These are phyloP conservation scores for Pseudomyrmex pallidus DNA, from an alignment of 1,140 invertebrate species.

Conservation along the genomic window DNA sequence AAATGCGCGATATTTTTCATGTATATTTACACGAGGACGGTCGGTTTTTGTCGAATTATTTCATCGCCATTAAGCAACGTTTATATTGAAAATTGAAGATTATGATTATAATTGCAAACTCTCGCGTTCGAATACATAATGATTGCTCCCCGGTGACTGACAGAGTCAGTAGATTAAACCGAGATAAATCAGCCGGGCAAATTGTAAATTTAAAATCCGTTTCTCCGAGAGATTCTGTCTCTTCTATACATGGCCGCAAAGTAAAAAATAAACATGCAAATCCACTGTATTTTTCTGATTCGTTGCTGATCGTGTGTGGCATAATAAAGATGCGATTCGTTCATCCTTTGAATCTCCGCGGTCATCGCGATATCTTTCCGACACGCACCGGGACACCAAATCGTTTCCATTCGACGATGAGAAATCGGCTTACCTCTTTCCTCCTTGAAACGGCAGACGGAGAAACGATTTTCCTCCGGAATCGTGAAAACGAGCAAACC, in stretches of 20 bases:
- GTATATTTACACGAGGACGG: not conserved
- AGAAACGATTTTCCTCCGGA: constrained; percentile 69
- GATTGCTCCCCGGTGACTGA: constrained; percentile 9
- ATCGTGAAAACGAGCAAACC: constrained; percentile 66
- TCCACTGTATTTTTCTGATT: constrained; percentile 8
- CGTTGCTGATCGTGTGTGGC: constrained; percentile 30
- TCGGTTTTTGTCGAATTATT: constrained; percentile 13
- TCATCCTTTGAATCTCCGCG: constrained; percentile 36
- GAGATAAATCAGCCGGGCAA: constrained; percentile 27
- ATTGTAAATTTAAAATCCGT: constrained; percentile 48
- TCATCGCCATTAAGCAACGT: not conserved
- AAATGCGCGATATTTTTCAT: constrained; percentile 10
- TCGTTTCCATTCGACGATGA: constrained; percentile 70
- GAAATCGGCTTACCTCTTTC: constrained; percentile 72
- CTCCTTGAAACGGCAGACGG: constrained; percentile 54
- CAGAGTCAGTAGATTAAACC: constrained; percentile 31
- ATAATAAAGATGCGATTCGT: constrained; percentile 64
- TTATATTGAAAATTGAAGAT: constrained; percentile 11
- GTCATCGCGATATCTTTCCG: constrained; percentile 34
- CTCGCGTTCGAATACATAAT: constrained; percentile 21
- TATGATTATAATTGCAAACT: constrained; percentile 31
- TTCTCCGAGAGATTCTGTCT: not conserved
- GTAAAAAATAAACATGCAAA: constrained; percentile 21
- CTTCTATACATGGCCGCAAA: not conserved
- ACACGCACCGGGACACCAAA: constrained; percentile 57